Conservation (phyloP, 2,888 invertebrate genomes). For the Agriotes lineatus region DNA sequence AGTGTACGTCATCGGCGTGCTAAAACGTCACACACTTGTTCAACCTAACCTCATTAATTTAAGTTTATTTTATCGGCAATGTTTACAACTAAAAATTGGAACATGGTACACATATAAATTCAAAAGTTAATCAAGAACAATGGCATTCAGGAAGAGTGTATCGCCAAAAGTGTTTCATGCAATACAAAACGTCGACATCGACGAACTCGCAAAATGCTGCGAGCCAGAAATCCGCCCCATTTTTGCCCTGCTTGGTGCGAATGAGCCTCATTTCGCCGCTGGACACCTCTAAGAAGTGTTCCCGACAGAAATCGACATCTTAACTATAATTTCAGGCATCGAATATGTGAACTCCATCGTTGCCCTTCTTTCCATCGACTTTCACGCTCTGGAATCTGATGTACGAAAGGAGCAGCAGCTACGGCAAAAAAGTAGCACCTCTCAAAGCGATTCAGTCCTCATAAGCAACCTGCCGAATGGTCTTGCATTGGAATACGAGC, state of each 20-base stretch:
- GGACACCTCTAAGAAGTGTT: slow-evolving; percentile 87
- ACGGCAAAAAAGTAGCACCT: slow-evolving; percentile 82
- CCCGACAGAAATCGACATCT: slow-evolving; percentile 87
- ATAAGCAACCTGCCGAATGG: slow-evolving; percentile 86
- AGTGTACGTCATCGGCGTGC: too few relatives aligned
- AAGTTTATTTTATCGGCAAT: too few relatives aligned
- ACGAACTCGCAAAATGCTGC: slow-evolving; percentile 77
- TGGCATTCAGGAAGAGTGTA: slow-evolving; percentile 68
- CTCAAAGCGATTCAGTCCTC: slow-evolving; percentile 83
- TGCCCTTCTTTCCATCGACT: slow-evolving; percentile 92
- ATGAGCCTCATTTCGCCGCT: slow-evolving; percentile 92
- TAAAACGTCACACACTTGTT: too few relatives aligned
- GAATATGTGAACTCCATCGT: slow-evolving; percentile 96
- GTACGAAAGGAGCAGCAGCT: slow-evolving; percentile 92
- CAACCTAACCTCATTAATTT: too few relatives aligned
- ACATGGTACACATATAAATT: too few relatives aligned
- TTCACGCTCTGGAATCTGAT: slow-evolving; percentile 91
- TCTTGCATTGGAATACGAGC: slow-evolving; percentile 92
- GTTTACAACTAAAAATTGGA: too few relatives aligned
- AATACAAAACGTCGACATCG: slow-evolving; percentile 86
- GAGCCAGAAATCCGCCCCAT: slow-evolving; percentile 87
- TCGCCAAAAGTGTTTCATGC: slow-evolving; percentile 81
- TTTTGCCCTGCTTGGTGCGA: slow-evolving; percentile 91
- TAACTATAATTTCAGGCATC: slow-evolving; percentile 91
- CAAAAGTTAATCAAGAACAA: too few relatives aligned